Evolutionary conservation across 2,888 invertebrate species (phyloP).

Genomic region (Gastrophysa polygoni): DNA sequence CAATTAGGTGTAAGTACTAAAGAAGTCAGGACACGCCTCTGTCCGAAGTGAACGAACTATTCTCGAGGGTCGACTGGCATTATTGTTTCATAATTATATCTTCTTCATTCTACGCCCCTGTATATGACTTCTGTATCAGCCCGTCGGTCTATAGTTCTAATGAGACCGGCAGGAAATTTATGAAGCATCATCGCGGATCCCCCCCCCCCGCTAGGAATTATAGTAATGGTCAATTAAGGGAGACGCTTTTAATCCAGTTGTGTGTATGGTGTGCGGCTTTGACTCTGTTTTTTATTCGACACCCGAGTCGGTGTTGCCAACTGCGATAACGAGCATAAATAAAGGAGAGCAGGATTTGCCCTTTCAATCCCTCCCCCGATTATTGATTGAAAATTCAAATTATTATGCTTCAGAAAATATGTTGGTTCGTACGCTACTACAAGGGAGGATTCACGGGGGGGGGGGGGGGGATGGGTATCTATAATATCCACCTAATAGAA

Average conservation of each 20-base stretch:
- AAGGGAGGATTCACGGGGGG: too few species aligned
- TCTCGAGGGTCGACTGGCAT: too few species aligned
- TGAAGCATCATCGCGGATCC: conserved; percentile 41
- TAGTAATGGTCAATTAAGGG: conserved; percentile 49
- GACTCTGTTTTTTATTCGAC: conserved; percentile 6
- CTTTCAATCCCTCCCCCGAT: neutral
- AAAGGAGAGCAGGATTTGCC: neutral
- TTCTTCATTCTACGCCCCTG: conserved; percentile 1
- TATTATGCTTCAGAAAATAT: neutral
- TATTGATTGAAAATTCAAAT: conserved; percentile 9
- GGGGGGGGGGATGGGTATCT: too few species aligned
- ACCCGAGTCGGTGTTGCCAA: neutral
- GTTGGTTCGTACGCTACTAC: too few species aligned
- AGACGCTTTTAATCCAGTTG: conserved; percentile 32
- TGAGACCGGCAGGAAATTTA: conserved; percentile 45
- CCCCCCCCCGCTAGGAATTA: conserved; percentile 33
- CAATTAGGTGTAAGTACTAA: too few species aligned
- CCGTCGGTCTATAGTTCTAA: conserved; percentile 37
- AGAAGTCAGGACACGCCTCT: too few species aligned
- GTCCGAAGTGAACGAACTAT: too few species aligned
- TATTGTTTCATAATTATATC: neutral
- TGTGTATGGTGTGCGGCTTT: neutral
- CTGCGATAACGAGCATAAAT: conserved; percentile 7
- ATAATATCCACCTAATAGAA: too few species aligned
- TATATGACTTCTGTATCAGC: conserved; percentile 26